Conservation (phyloP, 2,888 invertebrate genomes). For the Zygaena filipendulae region DNA sequence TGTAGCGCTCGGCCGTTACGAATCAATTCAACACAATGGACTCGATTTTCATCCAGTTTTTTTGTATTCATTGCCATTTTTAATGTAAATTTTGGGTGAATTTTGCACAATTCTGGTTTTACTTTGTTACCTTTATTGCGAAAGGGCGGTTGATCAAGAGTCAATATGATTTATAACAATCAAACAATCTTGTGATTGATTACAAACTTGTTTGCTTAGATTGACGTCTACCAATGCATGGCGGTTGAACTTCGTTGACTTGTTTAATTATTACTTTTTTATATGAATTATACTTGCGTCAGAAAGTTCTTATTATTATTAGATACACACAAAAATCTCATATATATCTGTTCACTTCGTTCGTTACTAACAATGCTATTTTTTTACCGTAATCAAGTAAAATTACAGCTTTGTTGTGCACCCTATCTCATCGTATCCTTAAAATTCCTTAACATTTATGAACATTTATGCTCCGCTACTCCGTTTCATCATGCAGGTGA, state of each 20-base stretch:
- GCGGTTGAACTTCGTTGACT: too few relatives aligned
- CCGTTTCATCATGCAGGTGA: conserved; percentile 55
- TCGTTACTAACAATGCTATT: too few relatives aligned
- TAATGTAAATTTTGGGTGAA: conserved; percentile 61
- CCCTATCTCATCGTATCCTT: too few relatives aligned
- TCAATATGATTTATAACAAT: conserved; percentile 37
- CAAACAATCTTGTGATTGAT: conserved; percentile 66
- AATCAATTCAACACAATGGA: conserved; percentile 63
- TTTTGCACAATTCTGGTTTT: conserved; percentile 51
- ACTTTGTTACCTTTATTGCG: conserved; percentile 33
- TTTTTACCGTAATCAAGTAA: too few relatives aligned
- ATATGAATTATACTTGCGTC: too few relatives aligned
- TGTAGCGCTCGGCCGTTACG: conserved; percentile 63
- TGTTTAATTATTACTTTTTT: too few relatives aligned
- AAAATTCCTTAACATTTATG: conserved; percentile 28
- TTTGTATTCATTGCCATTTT: conserved; percentile 56
- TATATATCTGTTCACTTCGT: too few relatives aligned
- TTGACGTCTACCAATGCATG: conserved; percentile 44
- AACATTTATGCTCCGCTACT: conserved; percentile 23
- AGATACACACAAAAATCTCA: too few relatives aligned
- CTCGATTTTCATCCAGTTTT: conserved; percentile 53
- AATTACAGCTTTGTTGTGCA: too few relatives aligned
- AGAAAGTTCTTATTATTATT: too few relatives aligned
- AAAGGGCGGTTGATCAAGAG: conserved; percentile 55
- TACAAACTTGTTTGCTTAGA: conserved; percentile 58